Evolutionary conservation across 2,797 vertebrate genomes (phyloP), one percentile per base, ranked within the genome.

Genomic region (Sciurus carolinensis): DNA sequence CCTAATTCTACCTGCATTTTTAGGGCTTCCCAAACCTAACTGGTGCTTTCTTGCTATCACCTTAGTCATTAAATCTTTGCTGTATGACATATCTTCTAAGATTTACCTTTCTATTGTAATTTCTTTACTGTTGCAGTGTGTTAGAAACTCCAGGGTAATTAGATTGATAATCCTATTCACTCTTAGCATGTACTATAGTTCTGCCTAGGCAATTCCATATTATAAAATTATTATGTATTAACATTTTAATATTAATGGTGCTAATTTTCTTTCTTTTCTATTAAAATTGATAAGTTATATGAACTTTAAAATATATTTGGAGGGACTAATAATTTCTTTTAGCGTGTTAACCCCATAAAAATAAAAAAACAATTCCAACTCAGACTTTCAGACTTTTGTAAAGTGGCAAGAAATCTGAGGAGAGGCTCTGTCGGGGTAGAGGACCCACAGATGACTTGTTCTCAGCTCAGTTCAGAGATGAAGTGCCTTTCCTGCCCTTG

Each of bases 301-400:
- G 81, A 11, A 72, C 47, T 73, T 93, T 24, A 92, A 82, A 77
- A 44, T 76, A 52, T 71, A 7, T 81, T 39, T 77, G 10, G 52
- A 72, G 22, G 20, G 52, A 13, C n/a, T 66, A 96, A 66, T 54
- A 9, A 66, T 71, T 82, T 64, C 44, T 94, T 73, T 87, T 87
- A 87, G 24, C 30, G 17, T 76, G 2, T 85, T 82, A 79, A 18
- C 11, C 33, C 5, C 81, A 59, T 88, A 26, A 62, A 47, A 59
- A 87, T 88, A 54, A 5, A 47, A 59, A 87, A 91, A 81, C 47
- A 5, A 77, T 82, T 82, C 33, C 33, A 66, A 92, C 4, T 80
- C 52, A 90, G 5, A 67, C 8, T 22, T 76, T 76, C 2, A 91
- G 44, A 50, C 42, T 82, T 91, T 82, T 11, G 11, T 36, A 39